Conservation (phyloP, 2,797 vertebrate species). For the Sebastes taczanowskii region DNA sequence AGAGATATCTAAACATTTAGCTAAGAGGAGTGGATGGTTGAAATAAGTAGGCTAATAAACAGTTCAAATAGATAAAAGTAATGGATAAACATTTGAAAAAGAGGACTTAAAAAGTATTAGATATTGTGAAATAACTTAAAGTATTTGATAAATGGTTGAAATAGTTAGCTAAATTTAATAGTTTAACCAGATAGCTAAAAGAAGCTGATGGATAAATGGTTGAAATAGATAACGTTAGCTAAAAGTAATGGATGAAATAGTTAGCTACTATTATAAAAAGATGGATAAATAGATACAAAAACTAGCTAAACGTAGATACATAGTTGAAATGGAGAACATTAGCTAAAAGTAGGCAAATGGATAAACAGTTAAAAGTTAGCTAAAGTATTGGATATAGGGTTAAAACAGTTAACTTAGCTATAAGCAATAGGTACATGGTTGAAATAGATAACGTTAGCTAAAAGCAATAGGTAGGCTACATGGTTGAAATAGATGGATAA, state of each 20-base stretch:
- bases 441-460: too few species aligned
- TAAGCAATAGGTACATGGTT: not conserved
- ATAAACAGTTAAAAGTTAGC: not conserved
- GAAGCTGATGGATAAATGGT: not conserved
- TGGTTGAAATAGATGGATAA: not conserved
- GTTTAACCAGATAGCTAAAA: not conserved
- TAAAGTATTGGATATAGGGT: not conserved
- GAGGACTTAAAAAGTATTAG: not conserved
- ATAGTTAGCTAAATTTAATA: not conserved
- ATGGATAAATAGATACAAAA: not conserved
- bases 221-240: not conserved
- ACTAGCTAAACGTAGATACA: not conserved
- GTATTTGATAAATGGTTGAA: not conserved
- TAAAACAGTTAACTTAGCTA: not conserved
- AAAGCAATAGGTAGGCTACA: too few species aligned
- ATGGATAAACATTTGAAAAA: not conserved
- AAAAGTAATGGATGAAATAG: not conserved
- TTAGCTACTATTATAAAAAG: too few species aligned
- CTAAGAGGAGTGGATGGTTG: not conserved
- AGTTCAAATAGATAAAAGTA: not conserved
- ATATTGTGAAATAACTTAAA: not conserved
- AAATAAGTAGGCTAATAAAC: not conserved
- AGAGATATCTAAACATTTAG: not conserved
- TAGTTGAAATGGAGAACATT: too few species aligned
- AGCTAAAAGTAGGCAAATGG: not conserved